Evolutionary conservation across 2,888 invertebrate genomes (phyloP).

Genomic region (Syrphus vitripennis): DNA sequence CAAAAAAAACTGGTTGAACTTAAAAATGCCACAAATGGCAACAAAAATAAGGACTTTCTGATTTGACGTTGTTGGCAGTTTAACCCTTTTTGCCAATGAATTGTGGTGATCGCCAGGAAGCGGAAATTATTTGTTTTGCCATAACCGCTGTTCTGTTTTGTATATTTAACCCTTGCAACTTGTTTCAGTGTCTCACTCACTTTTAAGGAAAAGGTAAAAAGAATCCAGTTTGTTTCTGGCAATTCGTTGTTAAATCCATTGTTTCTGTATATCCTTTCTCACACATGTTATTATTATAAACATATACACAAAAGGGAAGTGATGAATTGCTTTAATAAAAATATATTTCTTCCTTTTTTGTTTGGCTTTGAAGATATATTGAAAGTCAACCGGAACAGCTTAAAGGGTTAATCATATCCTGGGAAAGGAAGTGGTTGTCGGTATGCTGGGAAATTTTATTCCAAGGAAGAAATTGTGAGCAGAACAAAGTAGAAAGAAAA

Average conservation of each 20-base stretch:
- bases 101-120: conserved; percentile 65
- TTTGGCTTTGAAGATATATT: conserved; percentile 13
- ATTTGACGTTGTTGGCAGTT: conserved; percentile 5
- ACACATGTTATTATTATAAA: not conserved
- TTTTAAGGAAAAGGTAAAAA: not conserved
- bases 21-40: not conserved
- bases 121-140: conserved; percentile 65
- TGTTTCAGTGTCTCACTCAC: conserved; percentile 16
- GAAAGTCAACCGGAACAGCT: conserved; percentile 59
- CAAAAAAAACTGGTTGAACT: conserved; percentile 23
- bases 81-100: conserved; percentile 2
- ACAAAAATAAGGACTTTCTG: conserved; percentile 52
- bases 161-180: conserved; percentile 26
- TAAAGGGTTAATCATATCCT: conserved; percentile 30
- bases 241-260: conserved; percentile 35
- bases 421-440: conserved; percentile 50
- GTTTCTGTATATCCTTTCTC: conserved; percentile 61
- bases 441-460: not conserved
- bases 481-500: not conserved
- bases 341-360: conserved; percentile 2
- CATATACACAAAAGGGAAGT: not conserved
- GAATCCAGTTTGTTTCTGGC: conserved; percentile 49
- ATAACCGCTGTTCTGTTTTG: conserved; percentile 25
- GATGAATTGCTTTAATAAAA: conserved; percentile 11
- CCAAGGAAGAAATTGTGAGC: not conserved